These are phyloP conservation scores for Sebastes matsubarae DNA, from an alignment of 2,797 vertebrate species.

Conservation along the genomic window DNA sequence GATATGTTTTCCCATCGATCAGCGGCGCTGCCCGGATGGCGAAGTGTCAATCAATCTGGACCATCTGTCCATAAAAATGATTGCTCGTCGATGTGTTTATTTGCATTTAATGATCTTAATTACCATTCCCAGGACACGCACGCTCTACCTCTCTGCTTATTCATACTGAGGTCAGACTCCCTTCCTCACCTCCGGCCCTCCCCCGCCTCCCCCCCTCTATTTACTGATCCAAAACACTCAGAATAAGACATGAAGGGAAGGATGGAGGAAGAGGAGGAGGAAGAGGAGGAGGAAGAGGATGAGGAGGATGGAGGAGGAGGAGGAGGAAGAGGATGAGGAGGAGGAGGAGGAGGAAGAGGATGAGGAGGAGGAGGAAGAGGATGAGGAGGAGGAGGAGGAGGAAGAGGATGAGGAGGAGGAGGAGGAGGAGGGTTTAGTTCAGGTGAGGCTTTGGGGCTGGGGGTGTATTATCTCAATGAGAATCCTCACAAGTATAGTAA, in stretches of 20 bases:
- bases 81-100: conserved; percentile 50
- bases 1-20: conserved; percentile 57
- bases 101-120: conserved; percentile 69
- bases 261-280: not conserved
- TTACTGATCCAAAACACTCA: not conserved
- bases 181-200: not conserved
- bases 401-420: conserved; percentile 7
- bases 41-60: conserved; percentile 60
- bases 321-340: conserved; percentile 7
- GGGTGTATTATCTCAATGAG: not conserved
- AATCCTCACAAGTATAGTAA: not conserved
- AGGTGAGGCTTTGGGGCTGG: not conserved
- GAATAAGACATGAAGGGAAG: not conserved
- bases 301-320: not conserved
- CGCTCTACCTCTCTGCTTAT: not conserved
- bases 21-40: not conserved
- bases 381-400: not conserved
- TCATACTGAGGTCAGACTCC: not conserved
- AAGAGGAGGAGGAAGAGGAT: too few relatives aligned
- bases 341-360: not conserved
- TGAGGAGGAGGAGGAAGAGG: conserved; percentile 21
- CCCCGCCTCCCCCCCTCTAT: not conserved
- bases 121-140: conserved; percentile 28
- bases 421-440: not conserved
- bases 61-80: conserved; percentile 55